phyloP scores from a whole-genome alignment of 1,140 invertebrate genomes.

The Mamestra configurata region DNA sequence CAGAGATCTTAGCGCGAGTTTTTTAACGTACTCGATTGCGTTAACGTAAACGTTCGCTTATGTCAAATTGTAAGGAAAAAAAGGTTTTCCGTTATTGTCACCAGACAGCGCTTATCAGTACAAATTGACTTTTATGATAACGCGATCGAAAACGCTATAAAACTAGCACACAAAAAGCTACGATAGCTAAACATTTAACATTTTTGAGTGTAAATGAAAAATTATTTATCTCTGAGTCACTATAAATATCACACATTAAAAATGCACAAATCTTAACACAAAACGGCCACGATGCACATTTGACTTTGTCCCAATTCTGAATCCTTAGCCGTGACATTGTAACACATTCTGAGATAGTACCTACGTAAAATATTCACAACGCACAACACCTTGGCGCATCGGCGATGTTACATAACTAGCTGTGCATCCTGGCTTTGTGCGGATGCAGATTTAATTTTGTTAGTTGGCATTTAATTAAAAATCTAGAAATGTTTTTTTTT shows the following conservation, averaged over 20 bases:
- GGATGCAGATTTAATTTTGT: conserved; percentile 22
- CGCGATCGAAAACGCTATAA: too few species aligned
- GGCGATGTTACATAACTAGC: conserved; percentile 63
- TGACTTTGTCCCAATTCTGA: conserved; percentile 76
- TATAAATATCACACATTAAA: neutral
- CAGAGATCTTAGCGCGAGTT: too few species aligned
- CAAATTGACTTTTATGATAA: too few species aligned
- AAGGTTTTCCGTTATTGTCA: too few species aligned
- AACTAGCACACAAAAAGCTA: too few species aligned
- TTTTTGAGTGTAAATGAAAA: too few species aligned
- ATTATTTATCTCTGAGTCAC: neutral
- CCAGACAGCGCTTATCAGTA: too few species aligned
- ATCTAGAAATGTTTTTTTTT: too few species aligned
- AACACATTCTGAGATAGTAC: conserved; percentile 60
- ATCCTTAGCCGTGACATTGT: conserved; percentile 78
- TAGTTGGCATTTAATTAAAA: neutral
- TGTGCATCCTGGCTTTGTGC: conserved; percentile 25
- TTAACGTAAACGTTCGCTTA: too few species aligned
- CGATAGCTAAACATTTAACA: too few species aligned
- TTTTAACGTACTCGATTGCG: too few species aligned
- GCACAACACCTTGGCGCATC: conserved; percentile 56
- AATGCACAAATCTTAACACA: conserved; percentile 35
- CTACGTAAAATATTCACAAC: conserved; percentile 55
- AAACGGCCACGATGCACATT: conserved; percentile 61
- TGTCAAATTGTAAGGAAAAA: too few species aligned